Evolutionary conservation across 2,797 vertebrate genomes (phyloP), one percentile per base, ranked within the genome.

Genomic region (Denticeps clupeoides): DNA sequence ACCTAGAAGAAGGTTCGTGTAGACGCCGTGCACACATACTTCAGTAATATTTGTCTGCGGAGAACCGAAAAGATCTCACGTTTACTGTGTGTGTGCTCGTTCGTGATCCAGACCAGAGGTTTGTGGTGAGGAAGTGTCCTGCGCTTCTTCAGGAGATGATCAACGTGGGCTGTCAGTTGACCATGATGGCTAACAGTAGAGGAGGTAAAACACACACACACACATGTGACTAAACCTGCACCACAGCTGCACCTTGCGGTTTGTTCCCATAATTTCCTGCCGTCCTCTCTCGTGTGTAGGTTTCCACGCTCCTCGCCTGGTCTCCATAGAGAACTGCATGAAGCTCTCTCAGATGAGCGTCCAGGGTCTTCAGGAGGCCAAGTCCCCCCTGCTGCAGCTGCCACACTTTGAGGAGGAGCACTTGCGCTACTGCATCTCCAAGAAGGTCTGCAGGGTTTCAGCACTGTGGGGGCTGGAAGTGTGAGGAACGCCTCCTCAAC

Each of bases 131-230:
- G 77, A 98, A 97, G 73, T 90, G 89, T 64, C 94, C 95, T 27
- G 86, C 93, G 3, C 80, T 99, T 26, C 90, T 98, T 51, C 95
- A 99, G 75, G 95, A 99, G 84, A 97, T 98, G 89, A 90, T 99
- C 74, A 98, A 97, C 43, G 92, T 98, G 31, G 93, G 94, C 67
- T 99, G 94, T 63, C 95, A 98, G 5, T 83, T 99, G 13, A 98
- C 92, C 53, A 91, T 98, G 80, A 97, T 98, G 92, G 95, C 94
- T 53, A 91, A 90, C 68, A 98, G 88, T 70, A 83, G 94, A 72
- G 92, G 94, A 90, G 93, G 94, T 97, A 79, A 33, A 11, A 21
- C 41, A 3, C 41, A 41, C 19, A 32, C 27, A 18, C 29, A 44
- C 19, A 29, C 50, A 43, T 27, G 8, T 24, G 22, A 38, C 47